A percentile compares a stretch with the other conserved stretches of the same genome.
Evolutionary conservation across 2,888 invertebrate species (phyloP).

Genomic region (Tromatobia lineatoria): DNA sequence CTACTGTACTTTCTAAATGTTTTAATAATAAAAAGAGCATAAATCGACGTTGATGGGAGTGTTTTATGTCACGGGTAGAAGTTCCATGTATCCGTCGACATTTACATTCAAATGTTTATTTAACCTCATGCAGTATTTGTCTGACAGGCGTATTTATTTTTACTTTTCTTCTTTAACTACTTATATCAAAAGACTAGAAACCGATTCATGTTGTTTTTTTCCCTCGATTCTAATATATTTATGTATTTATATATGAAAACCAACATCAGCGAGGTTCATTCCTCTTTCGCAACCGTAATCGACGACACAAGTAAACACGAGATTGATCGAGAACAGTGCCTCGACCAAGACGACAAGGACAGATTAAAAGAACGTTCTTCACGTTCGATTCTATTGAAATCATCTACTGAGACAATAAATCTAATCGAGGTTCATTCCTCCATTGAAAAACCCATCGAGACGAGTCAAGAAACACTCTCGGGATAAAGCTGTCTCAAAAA

Average conservation of each 20-base stretch:
- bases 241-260: slow-evolving; percentile 32
- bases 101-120: slow-evolving; percentile 54
- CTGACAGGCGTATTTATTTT: slow-evolving; percentile 45
- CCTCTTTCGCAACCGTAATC: slow-evolving; percentile 45
- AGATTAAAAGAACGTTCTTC: slow-evolving; percentile 38
- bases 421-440: slow-evolving; percentile 62
- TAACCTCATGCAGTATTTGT: slow-evolving; percentile 40
- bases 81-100: slow-evolving; percentile 28
- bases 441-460: slow-evolving; percentile 37
- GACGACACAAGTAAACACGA: slow-evolving; percentile 29
- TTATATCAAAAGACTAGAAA: slow-evolving; percentile 72
- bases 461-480: slow-evolving; percentile 17
- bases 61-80: slow-evolving; percentile 6
- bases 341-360: slow-evolving; percentile 47
- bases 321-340: slow-evolving; percentile 17
- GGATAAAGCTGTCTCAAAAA: slow-evolving; percentile 11
- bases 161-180: slow-evolving; percentile 57
- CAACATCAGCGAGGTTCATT: slow-evolving; percentile 55
- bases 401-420: slow-evolving; percentile 38
- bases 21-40: slow-evolving; percentile 81
- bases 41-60: slow-evolving; percentile 39
- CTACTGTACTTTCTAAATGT: slow-evolving; percentile 83
- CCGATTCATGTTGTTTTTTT: slow-evolving; percentile 32
- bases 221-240: slow-evolving; percentile 40
- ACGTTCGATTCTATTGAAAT: slow-evolving; percentile 18